phyloP scores from a whole-genome alignment of 2,113 vertebrate genomes.

The Aegypius monachus region DNA sequence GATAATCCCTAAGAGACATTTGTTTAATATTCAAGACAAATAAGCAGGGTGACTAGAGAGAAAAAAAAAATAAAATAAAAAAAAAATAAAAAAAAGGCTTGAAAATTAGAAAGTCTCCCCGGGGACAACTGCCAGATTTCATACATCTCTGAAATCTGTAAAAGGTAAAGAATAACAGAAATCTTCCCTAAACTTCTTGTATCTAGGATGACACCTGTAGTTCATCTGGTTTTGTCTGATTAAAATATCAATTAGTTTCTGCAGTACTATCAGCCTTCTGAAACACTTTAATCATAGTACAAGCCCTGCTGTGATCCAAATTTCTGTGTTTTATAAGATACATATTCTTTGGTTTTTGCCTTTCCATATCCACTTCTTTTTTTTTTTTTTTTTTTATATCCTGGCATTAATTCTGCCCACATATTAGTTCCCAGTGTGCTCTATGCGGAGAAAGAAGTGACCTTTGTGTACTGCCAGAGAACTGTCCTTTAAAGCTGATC shows the following conservation, averaged over 20 bases:
- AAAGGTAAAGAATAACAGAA: neutral
- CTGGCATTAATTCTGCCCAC: neutral
- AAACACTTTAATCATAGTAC: conserved; percentile 1
- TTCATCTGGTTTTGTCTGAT: conserved; percentile 16
- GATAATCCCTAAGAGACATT: neutral
- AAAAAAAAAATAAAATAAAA: neutral
- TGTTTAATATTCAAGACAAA: conserved; percentile 35
- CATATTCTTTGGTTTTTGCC: neutral
- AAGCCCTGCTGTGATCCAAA: neutral
- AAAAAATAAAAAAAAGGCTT: neutral
- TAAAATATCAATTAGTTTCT: conserved; percentile 40
- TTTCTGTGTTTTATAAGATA: neutral
- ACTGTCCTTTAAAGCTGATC: neutral
- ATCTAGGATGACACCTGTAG: neutral
- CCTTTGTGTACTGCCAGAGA: neutral
- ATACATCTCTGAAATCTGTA: neutral
- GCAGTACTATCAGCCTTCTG: neutral
- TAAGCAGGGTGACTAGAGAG: neutral
- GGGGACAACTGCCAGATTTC: neutral
- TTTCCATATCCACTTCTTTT: neutral
- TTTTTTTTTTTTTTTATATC: neutral
- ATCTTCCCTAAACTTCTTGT: neutral
- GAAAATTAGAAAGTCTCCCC: neutral
- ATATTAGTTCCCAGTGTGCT: neutral
- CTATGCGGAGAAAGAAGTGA: neutral